Evolutionary conservation across 2,888 invertebrate genomes (phyloP), one percentile per base, ranked within the genome.

Genomic region (Tachina fera): DNA sequence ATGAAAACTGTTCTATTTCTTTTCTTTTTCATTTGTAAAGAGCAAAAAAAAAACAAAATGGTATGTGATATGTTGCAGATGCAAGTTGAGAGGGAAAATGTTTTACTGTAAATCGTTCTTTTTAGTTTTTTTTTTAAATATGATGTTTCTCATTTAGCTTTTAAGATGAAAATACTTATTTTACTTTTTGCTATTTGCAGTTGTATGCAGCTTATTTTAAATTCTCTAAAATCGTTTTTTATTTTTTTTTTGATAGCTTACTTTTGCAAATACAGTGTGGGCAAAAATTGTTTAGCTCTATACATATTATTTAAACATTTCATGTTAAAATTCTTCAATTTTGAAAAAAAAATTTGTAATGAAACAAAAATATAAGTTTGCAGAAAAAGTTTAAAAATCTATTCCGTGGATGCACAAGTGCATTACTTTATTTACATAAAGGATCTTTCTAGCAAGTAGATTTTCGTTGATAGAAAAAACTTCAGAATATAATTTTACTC

Each of bases 61-160:
- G n/a, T 71, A 65, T 77, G 72, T 72, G 72, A 83, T 77, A 70
- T 70, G 51, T 61, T 39, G 70, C 74, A 76, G 47, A 51, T 60
- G 67, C 56, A 56, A 47, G 56, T 65, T 60, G 45, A 63, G 58
- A 63, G 58, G 3, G n/a, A n/a, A 19, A 53, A 70, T 51, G 22
- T 71, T 43, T 60, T 45, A 2, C 16, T 39, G 14, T 9, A 31
- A 74, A 56, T 41, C 31, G 2, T 31, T 22, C 6, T 16, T 45
- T 53, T 43, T 14, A 11, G 0, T 49, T 74, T 79, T 45, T 39
- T 31, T 45, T 39, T 31, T 31, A 31, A 31, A 6, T 31, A 31
- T 49, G 1, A 58, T 67, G 31, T 53, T n/a, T n/a, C 5, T 22
- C 1, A 22, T 41, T 22, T 47, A 31, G 16, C 43, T 68, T 68